These are phyloP conservation scores for Miltochrista miniata DNA, from an alignment of 2,888 invertebrate species.

Conservation along the genomic window DNA sequence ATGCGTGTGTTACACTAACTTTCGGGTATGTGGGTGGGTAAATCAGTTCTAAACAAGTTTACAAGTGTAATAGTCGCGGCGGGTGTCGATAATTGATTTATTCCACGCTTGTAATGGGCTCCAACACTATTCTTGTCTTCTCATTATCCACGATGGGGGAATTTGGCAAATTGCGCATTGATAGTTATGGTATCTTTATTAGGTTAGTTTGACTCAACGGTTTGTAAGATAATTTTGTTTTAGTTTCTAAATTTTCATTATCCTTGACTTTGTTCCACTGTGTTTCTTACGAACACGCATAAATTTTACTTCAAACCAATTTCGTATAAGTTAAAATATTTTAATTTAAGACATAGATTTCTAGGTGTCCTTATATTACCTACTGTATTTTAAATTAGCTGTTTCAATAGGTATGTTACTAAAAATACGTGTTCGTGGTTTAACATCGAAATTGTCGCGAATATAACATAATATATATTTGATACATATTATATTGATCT, in stretches of 20 bases:
- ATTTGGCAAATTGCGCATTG: conserved; percentile 28
- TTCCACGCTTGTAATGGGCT: conserved; percentile 45
- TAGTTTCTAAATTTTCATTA: background rate
- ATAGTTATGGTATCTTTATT: conserved; percentile 28
- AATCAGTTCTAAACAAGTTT: conserved; percentile 67
- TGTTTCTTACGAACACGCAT: no score
- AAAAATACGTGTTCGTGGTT: no score
- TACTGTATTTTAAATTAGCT: no score
- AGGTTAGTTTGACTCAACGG: conserved; percentile 1
- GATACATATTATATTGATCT: background rate
- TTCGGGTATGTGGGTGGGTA: conserved; percentile 47
- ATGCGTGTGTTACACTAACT: conserved; percentile 26
- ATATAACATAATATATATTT: no score
- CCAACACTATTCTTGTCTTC: conserved; percentile 35
- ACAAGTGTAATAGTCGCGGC: conserved; percentile 72
- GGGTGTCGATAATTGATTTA: conserved; percentile 75
- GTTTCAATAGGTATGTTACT: no score
- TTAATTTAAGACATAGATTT: no score
- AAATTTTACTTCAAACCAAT: no score
- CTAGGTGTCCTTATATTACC: no score
- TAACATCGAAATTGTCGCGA: no score
- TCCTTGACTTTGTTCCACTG: no score
- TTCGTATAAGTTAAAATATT: no score
- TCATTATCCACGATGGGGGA: conserved; percentile 39
- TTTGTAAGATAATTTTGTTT: no score